phyloP scores from a whole-genome alignment of 1,140 invertebrate species.

The Papilio glaucus region DNA sequence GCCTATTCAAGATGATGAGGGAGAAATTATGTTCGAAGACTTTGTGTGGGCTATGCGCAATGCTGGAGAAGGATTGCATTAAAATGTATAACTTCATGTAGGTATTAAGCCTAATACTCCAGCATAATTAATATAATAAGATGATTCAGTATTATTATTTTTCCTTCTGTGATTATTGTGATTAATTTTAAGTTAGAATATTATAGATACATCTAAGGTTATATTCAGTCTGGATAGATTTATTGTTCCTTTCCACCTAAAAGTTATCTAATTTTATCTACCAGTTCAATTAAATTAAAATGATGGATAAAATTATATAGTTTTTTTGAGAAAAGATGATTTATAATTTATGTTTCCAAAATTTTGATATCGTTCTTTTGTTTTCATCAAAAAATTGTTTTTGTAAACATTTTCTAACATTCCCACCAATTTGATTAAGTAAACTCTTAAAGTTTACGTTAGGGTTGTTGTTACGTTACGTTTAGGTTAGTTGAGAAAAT shows the following conservation, averaged over 20 bases:
- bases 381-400: too few relatives aligned
- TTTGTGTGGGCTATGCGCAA: not conserved
- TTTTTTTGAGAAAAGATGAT: too few relatives aligned
- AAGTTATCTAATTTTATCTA: not conserved
- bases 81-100: not conserved
- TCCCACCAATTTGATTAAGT: too few relatives aligned
- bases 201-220: too few relatives aligned
- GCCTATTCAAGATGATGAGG: not conserved
- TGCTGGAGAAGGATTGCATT: not conserved
- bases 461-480: too few relatives aligned
- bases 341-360: too few relatives aligned
- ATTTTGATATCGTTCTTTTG: too few relatives aligned
- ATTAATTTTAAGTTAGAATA: not conserved
- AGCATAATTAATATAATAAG: conserved; percentile 3
- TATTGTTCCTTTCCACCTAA: not conserved
- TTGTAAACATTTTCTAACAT: too few relatives aligned
- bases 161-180: conserved; percentile 18
- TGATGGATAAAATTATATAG: not conserved
- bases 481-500: not conserved
- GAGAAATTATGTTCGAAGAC: not conserved
- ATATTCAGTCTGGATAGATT: too few relatives aligned
- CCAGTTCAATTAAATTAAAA: not conserved
- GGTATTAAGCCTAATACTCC: not conserved
- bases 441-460: too few relatives aligned
- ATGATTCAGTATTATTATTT: conserved; percentile 21